phyloP scores from a whole-genome alignment of 2,113 vertebrate genomes.

The Microcebus griseorufus region DNA sequence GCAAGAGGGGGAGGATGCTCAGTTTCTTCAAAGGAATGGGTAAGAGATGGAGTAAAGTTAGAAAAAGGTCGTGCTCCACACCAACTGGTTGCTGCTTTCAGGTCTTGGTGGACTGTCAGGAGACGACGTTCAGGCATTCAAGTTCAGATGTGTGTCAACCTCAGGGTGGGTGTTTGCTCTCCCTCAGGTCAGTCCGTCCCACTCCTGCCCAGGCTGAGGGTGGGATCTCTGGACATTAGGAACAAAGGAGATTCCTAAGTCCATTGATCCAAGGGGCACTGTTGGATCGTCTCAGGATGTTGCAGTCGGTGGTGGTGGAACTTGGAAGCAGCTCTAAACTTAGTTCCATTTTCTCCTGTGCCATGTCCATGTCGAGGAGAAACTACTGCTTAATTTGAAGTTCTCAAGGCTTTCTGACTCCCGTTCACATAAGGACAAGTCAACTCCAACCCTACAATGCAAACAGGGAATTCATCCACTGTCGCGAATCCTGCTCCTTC shows the following conservation, averaged over 20 bases:
- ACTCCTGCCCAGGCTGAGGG: neutral
- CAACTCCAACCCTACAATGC: neutral
- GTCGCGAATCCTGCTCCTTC: neutral
- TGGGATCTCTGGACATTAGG: neutral
- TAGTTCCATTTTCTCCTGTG: conserved; percentile 89
- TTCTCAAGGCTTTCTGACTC: neutral
- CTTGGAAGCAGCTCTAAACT: conserved; percentile 78
- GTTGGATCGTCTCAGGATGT: conserved; percentile 84
- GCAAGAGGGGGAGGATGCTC: neutral
- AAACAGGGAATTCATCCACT: neutral
- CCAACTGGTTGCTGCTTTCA: neutral
- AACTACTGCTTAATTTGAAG: neutral
- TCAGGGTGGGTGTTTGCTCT: neutral
- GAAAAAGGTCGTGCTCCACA: neutral
- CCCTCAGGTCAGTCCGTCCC: neutral
- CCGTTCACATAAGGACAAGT: neutral
- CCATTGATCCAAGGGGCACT: conserved; percentile 89
- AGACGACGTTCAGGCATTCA: neutral
- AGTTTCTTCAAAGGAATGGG: conserved; percentile 25
- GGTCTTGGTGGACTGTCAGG: neutral
- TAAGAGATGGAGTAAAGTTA: conserved; percentile 39
- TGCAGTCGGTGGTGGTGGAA: conserved; percentile 50
- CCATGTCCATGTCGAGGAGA: conserved; percentile 59
- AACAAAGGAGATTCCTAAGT: conserved; percentile 76
- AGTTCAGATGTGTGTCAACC: neutral